Base-by-base conservation (phyloP, 2,113 vertebrate species). In the Ceratotherium simum region DNA sequence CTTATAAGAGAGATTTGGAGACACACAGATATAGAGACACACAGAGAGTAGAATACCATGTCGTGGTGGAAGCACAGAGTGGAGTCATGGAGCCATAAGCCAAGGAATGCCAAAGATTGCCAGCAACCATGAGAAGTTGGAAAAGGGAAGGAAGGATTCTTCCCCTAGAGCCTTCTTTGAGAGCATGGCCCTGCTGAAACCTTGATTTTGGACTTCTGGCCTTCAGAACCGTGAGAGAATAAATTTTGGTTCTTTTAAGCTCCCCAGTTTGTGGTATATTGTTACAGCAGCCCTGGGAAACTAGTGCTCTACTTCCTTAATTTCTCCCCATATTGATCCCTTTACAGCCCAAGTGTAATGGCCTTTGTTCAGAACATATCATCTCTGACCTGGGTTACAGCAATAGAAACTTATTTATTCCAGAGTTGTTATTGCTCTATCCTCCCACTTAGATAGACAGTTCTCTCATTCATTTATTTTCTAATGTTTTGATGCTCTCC, bases 171-270 rank as follows among this genome's bases (percentile, higher is more conserved):
- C 56, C 27, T 20, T 4, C 9, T 11, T 23, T n/a, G 12, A 3
- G 4, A 60, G 33, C 17, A 16, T 13, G 2, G 13, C 62, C 39
- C 51, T 25, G 42, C 29, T 1, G 13, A 31, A 2, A 33, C 16
- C 31, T 56, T 23, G 54, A 56, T 21, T 73, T 31, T 64, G 58
- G 70, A 27, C 48, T 60, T 39, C 62, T 27, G 13, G 56, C 54
- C 67, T 48, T n/a, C 48, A 72, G 39, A 81, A 6, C 31, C 21
- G 0, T 36, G 75, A n/a, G 54, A 81, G 76, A 42, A n/a, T 27
- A 91, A 56, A 84, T 85, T 36, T 20, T 78, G 81, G 83, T 56
- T 64, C 54, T 76, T 93, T 81, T 87, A 91, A 97, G 73, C 75
- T 46, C 75, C 65, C 42, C 72, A 29, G 64, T 90, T 69, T 82